Percentiles rank a stretch among this genome's conserved stretches.
Evolutionary conservation across 2,888 invertebrate genomes (phyloP).

Genomic region (Drosophila pseudotalamancana): DNA sequence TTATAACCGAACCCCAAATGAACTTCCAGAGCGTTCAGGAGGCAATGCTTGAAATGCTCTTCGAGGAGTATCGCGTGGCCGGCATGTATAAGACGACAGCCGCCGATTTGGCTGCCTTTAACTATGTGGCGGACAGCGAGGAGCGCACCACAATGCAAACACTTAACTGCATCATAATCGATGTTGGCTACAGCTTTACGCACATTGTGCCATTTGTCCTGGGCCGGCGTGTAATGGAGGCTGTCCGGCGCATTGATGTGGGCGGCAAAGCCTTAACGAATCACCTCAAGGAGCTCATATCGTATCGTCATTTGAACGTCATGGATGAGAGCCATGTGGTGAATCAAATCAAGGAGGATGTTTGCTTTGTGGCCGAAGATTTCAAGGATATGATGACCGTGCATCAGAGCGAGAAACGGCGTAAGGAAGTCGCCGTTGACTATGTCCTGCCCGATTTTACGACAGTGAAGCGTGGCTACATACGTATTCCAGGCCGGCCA

Average conservation of each 20-base stretch:
- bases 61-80: slow-evolving; percentile 98
- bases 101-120: slow-evolving; percentile 89
- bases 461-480: slow-evolving; percentile 91
- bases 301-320: slow-evolving; percentile 97
- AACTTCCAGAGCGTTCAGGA: slow-evolving; percentile 97
- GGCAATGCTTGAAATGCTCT: slow-evolving; percentile 97
- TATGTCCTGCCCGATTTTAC: slow-evolving; percentile 99
- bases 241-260: slow-evolving; percentile 93
- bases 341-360: slow-evolving; percentile 99
- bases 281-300: slow-evolving; percentile 98
- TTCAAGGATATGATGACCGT: slow-evolving; percentile 92
- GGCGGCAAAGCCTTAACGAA: slow-evolving; percentile 99
- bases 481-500: slow-evolving; percentile 67
- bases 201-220: slow-evolving; percentile 96
- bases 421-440: slow-evolving; percentile 91
- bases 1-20: slow-evolving; percentile 97
- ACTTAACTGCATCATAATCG: slow-evolving; percentile 92
- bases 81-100: slow-evolving; percentile 92
- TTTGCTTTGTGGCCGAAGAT: slow-evolving; percentile 95
- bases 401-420: slow-evolving; percentile 86
- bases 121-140: slow-evolving; percentile 86
- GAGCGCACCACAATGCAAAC: slow-evolving; percentile 85
- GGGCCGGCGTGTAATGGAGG: slow-evolving; percentile 89
- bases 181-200: slow-evolving; percentile 97
- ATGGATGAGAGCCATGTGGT: slow-evolving; percentile 99